These are phyloP conservation scores for Blera fallax DNA, from an alignment of 2,888 invertebrate species.

Conservation along the genomic window DNA sequence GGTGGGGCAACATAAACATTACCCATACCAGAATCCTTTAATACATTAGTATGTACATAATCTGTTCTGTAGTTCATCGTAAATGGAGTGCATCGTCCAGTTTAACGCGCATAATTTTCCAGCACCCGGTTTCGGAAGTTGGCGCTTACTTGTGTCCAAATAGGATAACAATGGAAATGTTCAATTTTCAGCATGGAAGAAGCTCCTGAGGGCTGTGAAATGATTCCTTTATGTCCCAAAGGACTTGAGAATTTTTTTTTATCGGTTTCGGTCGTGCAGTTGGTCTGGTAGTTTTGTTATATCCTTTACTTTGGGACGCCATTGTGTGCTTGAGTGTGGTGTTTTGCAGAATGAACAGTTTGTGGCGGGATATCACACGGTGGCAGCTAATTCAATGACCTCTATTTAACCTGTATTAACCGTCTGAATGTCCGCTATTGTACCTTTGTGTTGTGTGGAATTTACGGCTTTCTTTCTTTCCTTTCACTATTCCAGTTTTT, in stretches of 20 bases:
- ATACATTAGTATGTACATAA: neutral
- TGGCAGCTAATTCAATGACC: slow-evolving; percentile 21
- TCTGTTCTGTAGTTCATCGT: neutral
- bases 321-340: neutral
- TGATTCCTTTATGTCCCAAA: neutral
- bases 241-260: neutral
- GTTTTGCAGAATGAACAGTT: neutral
- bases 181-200: neutral
- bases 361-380: neutral
- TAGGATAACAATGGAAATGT: neutral
- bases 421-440: slow-evolving; percentile 5
- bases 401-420: slow-evolving; percentile 7
- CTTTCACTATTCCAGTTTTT: neutral
- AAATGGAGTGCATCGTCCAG: slow-evolving; percentile 18
- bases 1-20: neutral
- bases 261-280: neutral
- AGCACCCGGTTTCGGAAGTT: neutral
- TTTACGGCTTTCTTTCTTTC: slow-evolving; percentile 1
- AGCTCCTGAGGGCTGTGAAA: neutral
- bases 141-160: neutral
- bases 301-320: neutral
- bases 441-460: neutral
- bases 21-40: neutral
- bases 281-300: neutral
- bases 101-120: slow-evolving; percentile 26